Percentiles rank a stretch among this genome's conserved stretches.
These are phyloP conservation scores for Enteromius paludinosus DNA, from an alignment of 2,797 vertebrate species.

Conservation along the genomic window DNA sequence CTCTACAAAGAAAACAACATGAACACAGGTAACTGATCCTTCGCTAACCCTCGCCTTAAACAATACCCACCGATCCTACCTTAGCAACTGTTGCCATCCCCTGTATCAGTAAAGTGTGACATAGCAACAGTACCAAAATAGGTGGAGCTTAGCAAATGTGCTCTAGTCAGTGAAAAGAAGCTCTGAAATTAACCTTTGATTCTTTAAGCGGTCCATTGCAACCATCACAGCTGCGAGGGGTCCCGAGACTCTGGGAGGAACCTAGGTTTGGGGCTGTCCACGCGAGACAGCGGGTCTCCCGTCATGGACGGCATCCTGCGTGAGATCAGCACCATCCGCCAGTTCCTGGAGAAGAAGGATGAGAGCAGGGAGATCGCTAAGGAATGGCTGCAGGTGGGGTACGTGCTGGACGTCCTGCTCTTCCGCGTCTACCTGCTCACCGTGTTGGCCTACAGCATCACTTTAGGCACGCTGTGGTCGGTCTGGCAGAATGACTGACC, in stretches of 20 bases:
- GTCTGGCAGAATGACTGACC: constrained; percentile 88
- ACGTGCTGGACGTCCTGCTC: constrained; percentile 90
- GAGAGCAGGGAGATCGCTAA: constrained; percentile 84
- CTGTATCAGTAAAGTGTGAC: neutral
- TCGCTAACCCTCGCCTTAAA: neutral
- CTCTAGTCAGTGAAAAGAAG: neutral
- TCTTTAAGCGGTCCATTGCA: constrained; percentile 75
- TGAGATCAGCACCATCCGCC: constrained; percentile 86
- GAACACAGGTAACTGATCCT: constrained; percentile 78
- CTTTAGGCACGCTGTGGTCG: constrained; percentile 90
- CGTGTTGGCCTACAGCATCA: constrained; percentile 88
- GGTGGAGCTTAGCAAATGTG: neutral
- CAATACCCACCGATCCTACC: neutral
- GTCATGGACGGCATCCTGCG: constrained; percentile 82
- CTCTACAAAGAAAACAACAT: constrained; percentile 79
- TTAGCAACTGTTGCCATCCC: neutral
- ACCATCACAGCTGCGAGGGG: constrained; percentile 74
- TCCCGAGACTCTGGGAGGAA: constrained; percentile 67
- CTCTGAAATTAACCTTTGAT: constrained; percentile 4
- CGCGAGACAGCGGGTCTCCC: constrained; percentile 69
- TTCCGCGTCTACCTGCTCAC: constrained; percentile 89
- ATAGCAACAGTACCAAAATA: neutral
- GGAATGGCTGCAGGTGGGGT: constrained; percentile 95
- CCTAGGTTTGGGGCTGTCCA: constrained; percentile 59
- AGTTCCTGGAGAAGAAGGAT: constrained; percentile 88